phyloP scores from a whole-genome alignment of 2,797 vertebrate genomes.

The Sebastes paucispinis region DNA sequence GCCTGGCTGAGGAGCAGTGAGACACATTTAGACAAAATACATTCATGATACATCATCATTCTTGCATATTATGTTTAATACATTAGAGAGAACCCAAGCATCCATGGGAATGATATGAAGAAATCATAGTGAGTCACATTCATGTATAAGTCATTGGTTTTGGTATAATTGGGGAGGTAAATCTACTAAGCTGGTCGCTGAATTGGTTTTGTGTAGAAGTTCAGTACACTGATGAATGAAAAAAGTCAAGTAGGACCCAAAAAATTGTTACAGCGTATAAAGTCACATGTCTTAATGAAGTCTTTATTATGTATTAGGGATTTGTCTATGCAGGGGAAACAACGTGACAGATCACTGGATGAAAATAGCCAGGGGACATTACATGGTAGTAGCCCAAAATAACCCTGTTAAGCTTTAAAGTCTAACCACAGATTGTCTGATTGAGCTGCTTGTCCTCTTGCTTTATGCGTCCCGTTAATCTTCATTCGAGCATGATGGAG shows the following conservation, averaged over 20 bases:
- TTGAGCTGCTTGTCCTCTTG: slow-evolving; percentile 58
- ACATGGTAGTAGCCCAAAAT: slow-evolving; percentile 60
- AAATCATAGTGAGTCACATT: not conserved
- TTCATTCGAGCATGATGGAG: slow-evolving; percentile 59
- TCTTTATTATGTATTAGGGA: slow-evolving; percentile 50
- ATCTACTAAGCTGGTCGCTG: not conserved
- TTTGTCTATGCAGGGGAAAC: slow-evolving; percentile 34
- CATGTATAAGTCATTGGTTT: not conserved
- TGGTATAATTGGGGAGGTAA: not conserved
- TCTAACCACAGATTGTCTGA: slow-evolving; percentile 65
- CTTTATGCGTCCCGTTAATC: slow-evolving; percentile 57
- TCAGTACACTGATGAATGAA: not conserved
- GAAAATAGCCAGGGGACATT: slow-evolving; percentile 42
- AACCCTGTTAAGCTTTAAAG: slow-evolving; percentile 66
- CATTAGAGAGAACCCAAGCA: not conserved
- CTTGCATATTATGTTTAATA: not conserved
- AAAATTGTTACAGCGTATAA: not conserved
- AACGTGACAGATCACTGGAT: slow-evolving; percentile 45
- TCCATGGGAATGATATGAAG: not conserved
- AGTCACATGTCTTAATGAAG: slow-evolving; percentile 36
- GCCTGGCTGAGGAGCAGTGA: not conserved
- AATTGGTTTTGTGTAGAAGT: slow-evolving; percentile 1
- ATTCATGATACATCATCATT: not conserved
- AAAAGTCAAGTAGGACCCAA: not conserved
- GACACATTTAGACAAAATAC: not conserved